Evolutionary conservation across 2,888 invertebrate genomes (phyloP).

Genomic region (Protula sp.): DNA sequence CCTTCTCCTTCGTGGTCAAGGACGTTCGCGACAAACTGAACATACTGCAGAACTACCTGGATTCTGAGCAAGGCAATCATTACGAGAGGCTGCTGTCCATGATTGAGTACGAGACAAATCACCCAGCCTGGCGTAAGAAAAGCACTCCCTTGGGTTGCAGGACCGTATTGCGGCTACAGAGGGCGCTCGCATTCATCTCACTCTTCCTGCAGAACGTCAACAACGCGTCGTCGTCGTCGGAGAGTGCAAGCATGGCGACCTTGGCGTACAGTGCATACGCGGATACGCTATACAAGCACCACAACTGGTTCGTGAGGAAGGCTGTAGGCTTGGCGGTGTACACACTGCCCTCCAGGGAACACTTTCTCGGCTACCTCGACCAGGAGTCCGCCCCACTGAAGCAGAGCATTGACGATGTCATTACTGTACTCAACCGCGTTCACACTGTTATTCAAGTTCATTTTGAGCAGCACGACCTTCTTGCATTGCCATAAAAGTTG

Average conservation of each 20-base stretch:
- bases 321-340: slow-evolving; percentile 78
- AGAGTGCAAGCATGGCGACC: slow-evolving; percentile 29
- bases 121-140: slow-evolving; percentile 55
- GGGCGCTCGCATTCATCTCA: slow-evolving; percentile 87
- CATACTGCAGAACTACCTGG: slow-evolving; percentile 64
- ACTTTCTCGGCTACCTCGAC: too few relatives aligned
- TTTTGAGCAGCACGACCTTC: too few relatives aligned
- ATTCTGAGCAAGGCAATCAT: slow-evolving; percentile 26
- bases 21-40: slow-evolving; percentile 85
- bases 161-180: slow-evolving; percentile 80
- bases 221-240: slow-evolving; percentile 45
- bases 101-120: slow-evolving; percentile 75
- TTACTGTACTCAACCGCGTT: too few relatives aligned
- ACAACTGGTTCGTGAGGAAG: slow-evolving; percentile 70
- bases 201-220: slow-evolving; percentile 70
- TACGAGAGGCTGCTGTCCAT: slow-evolving; percentile 74
- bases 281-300: slow-evolving; percentile 77
- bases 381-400: too few relatives aligned
- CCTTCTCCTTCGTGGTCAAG: slow-evolving; percentile 86
- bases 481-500: too few relatives aligned
- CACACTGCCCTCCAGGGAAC: slow-evolving; percentile 71
- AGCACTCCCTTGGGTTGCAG: slow-evolving; percentile 70
- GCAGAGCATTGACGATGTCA: too few relatives aligned
- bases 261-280: slow-evolving; percentile 80
- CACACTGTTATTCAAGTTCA: too few relatives aligned